A percentile compares a stretch with the other conserved stretches of the same genome.
Evolutionary conservation across 2,113 vertebrate species (phyloP).

Genomic region (Malurus elegans): DNA sequence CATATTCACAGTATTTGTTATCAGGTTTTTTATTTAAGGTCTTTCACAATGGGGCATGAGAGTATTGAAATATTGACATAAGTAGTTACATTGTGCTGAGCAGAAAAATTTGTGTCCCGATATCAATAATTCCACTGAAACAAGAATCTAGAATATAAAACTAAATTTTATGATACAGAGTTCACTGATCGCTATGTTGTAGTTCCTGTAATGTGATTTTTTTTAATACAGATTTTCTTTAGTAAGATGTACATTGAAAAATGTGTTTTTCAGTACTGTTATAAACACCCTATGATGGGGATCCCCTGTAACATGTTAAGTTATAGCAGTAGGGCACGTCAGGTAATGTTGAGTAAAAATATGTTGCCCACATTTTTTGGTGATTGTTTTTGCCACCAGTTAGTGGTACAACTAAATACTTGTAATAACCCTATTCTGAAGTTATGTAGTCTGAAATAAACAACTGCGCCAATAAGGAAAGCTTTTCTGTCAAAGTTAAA

Average conservation of each 20-base stretch:
- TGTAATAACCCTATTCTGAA: conserved; percentile 58
- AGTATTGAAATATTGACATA: conserved; percentile 61
- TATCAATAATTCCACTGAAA: conserved; percentile 64
- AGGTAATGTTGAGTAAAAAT: conserved; percentile 58
- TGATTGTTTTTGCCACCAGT: conserved; percentile 54
- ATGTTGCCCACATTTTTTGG: conserved; percentile 39
- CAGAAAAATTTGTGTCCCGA: conserved; percentile 52
- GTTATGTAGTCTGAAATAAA: conserved; percentile 57
- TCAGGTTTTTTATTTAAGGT: conserved; percentile 61
- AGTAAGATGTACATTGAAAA: conserved; percentile 68
- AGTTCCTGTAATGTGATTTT: conserved; percentile 69
- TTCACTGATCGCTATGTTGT: conserved; percentile 62
- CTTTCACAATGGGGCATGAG: conserved; percentile 73
- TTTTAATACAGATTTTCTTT: conserved; percentile 64
- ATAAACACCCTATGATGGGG: conserved; percentile 64
- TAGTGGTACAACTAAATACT: conserved; percentile 63
- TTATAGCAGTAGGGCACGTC: conserved; percentile 46
- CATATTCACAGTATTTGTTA: conserved; percentile 65
- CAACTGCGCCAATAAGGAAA: conserved; percentile 56
- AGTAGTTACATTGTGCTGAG: conserved; percentile 61
- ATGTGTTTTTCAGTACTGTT: conserved; percentile 71
- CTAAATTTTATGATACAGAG: conserved; percentile 61
- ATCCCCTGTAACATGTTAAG: conserved; percentile 54
- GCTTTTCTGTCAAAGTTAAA: conserved; percentile 64
- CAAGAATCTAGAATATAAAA: conserved; percentile 47